phyloP scores from a whole-genome alignment of 2,888 invertebrate genomes.

The Bursaphelenchus okinawaensis region DNA sequence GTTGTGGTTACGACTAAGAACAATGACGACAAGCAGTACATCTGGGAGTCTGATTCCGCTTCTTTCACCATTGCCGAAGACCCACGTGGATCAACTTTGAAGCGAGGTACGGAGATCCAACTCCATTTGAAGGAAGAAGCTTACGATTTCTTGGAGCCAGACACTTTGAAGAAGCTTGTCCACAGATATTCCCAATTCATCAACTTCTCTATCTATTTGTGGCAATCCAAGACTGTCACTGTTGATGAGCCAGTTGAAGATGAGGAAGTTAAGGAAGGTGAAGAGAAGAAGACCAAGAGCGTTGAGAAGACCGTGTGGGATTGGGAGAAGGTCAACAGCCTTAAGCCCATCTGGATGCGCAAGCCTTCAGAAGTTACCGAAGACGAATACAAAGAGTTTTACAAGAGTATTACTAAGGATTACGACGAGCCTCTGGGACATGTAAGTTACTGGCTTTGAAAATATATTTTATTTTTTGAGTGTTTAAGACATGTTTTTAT shows the following conservation, averaged over 20 bases:
- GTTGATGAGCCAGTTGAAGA: constrained; percentile 70
- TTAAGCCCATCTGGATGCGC: constrained; percentile 97
- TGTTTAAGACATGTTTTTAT: neutral
- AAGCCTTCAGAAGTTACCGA: constrained; percentile 64
- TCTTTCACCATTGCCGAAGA: constrained; percentile 84
- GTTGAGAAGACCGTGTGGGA: constrained; percentile 94
- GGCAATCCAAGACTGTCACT: constrained; percentile 75
- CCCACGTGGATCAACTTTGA: constrained; percentile 80
- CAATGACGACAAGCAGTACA: constrained; percentile 85
- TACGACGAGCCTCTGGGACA: constrained; percentile 52
- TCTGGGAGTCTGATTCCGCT: constrained; percentile 94
- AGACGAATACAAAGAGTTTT: constrained; percentile 85
- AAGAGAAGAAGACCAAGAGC: constrained; percentile 53
- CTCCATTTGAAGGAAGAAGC: constrained; percentile 94
- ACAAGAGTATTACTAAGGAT: constrained; percentile 81
- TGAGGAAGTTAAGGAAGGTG: constrained; percentile 60
- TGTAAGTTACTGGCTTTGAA: constrained; percentile 19
- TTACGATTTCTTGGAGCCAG: constrained; percentile 84
- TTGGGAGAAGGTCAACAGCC: constrained; percentile 86
- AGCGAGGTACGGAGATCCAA: constrained; percentile 74
- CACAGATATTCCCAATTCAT: constrained; percentile 99
- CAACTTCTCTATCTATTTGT: constrained; percentile 94
- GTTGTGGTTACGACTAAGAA: constrained; percentile 92
- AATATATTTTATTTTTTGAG: neutral
- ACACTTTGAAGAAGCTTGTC: constrained; percentile 81